phyloP scores from a whole-genome alignment of 2,113 vertebrate genomes.

The Acrocephalus kingi region DNA sequence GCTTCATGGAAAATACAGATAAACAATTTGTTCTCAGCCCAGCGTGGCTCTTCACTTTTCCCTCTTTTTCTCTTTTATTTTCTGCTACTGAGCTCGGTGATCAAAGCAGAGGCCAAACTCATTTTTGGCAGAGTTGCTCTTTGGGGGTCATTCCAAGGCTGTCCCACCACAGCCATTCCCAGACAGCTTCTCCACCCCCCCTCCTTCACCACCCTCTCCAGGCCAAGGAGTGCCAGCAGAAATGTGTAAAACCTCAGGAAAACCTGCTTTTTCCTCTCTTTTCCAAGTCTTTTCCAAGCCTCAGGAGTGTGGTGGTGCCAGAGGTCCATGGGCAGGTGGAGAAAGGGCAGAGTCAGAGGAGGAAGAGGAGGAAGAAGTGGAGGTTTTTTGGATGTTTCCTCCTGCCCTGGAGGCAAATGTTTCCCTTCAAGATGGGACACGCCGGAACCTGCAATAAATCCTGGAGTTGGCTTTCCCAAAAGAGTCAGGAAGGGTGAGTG shows the following conservation, averaged over 20 bases:
- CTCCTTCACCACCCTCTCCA: neutral
- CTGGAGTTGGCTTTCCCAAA: constrained; percentile 5
- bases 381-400: neutral
- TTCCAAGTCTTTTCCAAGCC: neutral
- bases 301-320: neutral
- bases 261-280: neutral
- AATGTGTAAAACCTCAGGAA: neutral
- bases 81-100: neutral
- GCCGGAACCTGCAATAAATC: neutral
- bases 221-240: neutral
- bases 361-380: constrained; percentile 16
- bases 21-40: neutral
- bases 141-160: neutral
- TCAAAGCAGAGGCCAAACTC: neutral
- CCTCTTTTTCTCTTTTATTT: neutral
- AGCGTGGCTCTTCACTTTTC: neutral
- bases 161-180: neutral
- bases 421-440: neutral
- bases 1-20: constrained; percentile 14
- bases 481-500: neutral
- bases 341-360: neutral
- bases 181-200: neutral
- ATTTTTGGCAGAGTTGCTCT: neutral
- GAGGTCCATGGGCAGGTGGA: neutral
- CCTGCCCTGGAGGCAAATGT: constrained; percentile 10